phyloP scores from a whole-genome alignment of 2,888 invertebrate species.

The Epirrita christyi region DNA sequence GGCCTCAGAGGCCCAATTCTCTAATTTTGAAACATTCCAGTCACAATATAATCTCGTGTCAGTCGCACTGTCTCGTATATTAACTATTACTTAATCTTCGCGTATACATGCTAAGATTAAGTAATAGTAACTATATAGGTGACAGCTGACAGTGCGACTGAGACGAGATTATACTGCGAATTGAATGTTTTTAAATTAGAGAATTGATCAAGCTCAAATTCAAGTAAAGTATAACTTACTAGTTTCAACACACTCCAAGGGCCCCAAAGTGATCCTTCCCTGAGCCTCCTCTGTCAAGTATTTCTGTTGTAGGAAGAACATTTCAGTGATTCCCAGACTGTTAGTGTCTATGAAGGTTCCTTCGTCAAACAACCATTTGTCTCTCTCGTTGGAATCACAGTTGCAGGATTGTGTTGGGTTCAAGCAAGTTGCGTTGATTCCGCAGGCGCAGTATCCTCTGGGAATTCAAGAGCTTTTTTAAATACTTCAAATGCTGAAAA shows the following conservation, averaged over 20 bases:
- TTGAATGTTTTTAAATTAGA: too few relatives aligned
- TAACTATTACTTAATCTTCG: too few relatives aligned
- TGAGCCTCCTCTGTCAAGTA: conserved; percentile 92
- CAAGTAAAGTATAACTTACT: conserved; percentile 87
- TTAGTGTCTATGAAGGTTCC: conserved; percentile 92
- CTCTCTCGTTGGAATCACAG: conserved; percentile 92
- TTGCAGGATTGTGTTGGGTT: conserved; percentile 94
- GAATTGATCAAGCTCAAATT: too few relatives aligned
- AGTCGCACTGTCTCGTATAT: too few relatives aligned
- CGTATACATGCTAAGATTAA: too few relatives aligned
- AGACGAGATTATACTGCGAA: too few relatives aligned
- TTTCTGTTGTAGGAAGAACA: conserved; percentile 95
- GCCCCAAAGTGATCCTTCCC: conserved; percentile 94
- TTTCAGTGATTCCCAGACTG: conserved; percentile 94
- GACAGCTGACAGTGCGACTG: too few relatives aligned
- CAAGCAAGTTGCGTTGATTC: conserved; percentile 92
- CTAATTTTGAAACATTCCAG: too few relatives aligned
- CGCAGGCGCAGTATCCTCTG: conserved; percentile 90
- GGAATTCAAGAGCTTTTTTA: not conserved
- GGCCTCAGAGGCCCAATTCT: too few relatives aligned
- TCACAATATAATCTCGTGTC: too few relatives aligned
- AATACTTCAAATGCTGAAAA: too few relatives aligned
- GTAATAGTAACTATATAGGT: too few relatives aligned
- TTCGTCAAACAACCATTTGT: conserved; percentile 95
- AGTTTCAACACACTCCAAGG: conserved; percentile 97